Conservation (phyloP, 2,888 invertebrate species). For the Thysanoteuthis rhombus region DNA sequence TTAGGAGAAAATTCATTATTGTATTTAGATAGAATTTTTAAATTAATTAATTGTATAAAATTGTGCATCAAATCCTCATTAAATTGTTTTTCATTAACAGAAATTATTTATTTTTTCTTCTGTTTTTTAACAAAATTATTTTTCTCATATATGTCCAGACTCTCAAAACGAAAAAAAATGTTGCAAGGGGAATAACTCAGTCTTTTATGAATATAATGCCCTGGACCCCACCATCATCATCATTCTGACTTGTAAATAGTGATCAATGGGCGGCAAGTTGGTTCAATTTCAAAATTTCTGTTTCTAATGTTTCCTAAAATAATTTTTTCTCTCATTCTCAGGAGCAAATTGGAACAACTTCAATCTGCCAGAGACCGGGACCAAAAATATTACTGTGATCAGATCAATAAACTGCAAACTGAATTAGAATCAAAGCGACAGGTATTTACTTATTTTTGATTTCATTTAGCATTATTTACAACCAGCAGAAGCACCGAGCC, state of each 20-base stretch:
- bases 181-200: no score
- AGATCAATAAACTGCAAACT: constrained; percentile 59
- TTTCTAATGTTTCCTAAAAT: background rate
- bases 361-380: constrained; percentile 61
- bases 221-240: no score
- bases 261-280: background rate
- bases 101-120: no score
- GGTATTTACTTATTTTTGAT: constrained; percentile 42
- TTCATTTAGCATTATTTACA: no score
- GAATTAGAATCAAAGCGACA: constrained; percentile 58
- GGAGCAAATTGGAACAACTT: constrained; percentile 55
- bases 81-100: no score
- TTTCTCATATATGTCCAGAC: background rate
- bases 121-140: no score
- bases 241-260: background rate
- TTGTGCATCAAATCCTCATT: no score
- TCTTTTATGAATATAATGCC: no score
- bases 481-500: no score
- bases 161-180: background rate
- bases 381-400: constrained; percentile 63
- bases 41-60: no score
- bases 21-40: no score
- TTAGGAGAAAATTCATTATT: no score
- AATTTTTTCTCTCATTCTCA: constrained; percentile 35
- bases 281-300: background rate